These are phyloP conservation scores for Echinarachnius parma DNA, from an alignment of 53 echinoderm and acorn worm genomes.

Conservation along the genomic window DNA sequence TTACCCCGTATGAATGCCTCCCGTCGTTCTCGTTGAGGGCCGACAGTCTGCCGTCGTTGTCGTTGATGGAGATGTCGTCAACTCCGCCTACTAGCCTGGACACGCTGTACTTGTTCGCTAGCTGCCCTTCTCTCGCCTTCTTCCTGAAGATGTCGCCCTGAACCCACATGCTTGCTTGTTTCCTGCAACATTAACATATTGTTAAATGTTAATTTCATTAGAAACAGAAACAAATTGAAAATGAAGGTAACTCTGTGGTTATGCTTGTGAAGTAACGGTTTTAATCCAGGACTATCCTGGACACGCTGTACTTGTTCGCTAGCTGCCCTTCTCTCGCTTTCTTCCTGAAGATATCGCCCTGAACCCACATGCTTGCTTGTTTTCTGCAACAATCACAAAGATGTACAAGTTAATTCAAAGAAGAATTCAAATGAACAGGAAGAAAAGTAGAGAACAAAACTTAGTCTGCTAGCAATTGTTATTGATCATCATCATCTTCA, in stretches of 20 bases:
- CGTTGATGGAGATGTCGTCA: constrained; percentile 88
- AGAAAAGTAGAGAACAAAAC: too few species aligned
- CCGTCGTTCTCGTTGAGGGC: too few species aligned
- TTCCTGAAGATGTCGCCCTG: constrained; percentile 94
- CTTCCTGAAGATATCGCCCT: constrained; percentile 90
- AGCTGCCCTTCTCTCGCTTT: constrained; percentile 76
- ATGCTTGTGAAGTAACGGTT: too few species aligned
- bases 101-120: constrained; percentile 73
- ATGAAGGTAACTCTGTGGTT: too few species aligned
- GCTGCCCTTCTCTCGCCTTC: constrained; percentile 74
- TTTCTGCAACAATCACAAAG: constrained; percentile 55
- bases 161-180: constrained; percentile 99
- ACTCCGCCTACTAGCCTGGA: constrained; percentile 89
- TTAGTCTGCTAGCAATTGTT: too few species aligned
- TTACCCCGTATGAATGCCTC: too few species aligned
- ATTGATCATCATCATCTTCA: too few species aligned
- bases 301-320: constrained; percentile 76
- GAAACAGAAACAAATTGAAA: too few species aligned
- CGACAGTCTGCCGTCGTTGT: constrained; percentile 55
- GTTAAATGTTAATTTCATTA: too few species aligned
- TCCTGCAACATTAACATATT: constrained; percentile 47
- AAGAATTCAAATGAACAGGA: too few species aligned
- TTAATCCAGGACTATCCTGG: constrained; percentile 84
- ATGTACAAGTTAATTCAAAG: neutral
- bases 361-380: constrained; percentile 99